Evolutionary conservation across 2,888 invertebrate genomes (phyloP), one percentile per base, ranked within the genome.

Genomic region (Gandaritis pyraliata): DNA sequence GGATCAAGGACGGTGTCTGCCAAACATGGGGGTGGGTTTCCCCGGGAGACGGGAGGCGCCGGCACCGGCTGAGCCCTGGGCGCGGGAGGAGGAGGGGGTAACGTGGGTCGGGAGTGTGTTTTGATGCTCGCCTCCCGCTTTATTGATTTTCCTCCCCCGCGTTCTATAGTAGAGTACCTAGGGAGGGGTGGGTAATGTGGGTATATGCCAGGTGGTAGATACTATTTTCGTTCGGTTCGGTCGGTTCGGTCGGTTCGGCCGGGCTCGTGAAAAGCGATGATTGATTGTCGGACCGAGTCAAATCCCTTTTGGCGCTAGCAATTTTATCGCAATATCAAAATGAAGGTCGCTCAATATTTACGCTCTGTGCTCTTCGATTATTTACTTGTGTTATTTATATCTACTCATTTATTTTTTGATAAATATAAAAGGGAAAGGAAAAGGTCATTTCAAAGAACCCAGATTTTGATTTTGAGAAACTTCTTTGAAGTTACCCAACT

Each of bases 1-100:
- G 86, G 87, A 91, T 92, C 92, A 92, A 92, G 92, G 92, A 87
- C 92, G 91, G 87, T 79, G 92, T 92, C 92, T 92, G 90, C 90
- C 88, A 90, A 91, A 90, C 89, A 89, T 82, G 87, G 91, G 23
- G 88, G 86, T 83, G 90, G 86, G 86, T 90, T 88, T 88, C 88
- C 92, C 90, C 89, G 89, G 90, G 89, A 86, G 87, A 86, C 83
- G 80, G 80, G 81, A 67, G 72, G 50, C 13, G 71, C 36, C 48
- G n/a, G 48, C 6, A n/a, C n/a, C n/a, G n/a, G n/a, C 48, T 48
- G 70, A 69, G 52, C 59, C 69, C 65, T 71, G 77, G 83, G 52
- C 18, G 76, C 72, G 76, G 70, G 79, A 81, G 41, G 67, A 70
- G 73, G 77, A 72, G 75, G 72, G 69, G 74, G 72, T 74, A 71